Conservation (phyloP, 2,797 vertebrate genomes). For the Karalla daura region DNA sequence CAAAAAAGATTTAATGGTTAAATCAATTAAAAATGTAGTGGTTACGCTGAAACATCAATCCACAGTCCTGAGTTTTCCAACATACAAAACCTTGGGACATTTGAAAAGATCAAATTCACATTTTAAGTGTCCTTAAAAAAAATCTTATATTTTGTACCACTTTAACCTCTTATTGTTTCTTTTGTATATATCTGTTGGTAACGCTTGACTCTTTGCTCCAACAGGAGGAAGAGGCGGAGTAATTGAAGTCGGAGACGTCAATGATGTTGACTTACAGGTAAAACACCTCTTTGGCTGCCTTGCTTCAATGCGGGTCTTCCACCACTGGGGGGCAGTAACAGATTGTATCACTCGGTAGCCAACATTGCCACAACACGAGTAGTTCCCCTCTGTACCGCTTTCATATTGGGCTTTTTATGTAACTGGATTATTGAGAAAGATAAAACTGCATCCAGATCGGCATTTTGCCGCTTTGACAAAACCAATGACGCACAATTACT, state of each 20-base stretch:
- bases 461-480: slow-evolving; percentile 37
- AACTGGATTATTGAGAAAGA: slow-evolving; percentile 55
- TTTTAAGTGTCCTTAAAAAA: background rate
- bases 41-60: background rate
- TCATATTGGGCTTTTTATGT: slow-evolving; percentile 33
- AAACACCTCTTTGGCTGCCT: background rate
- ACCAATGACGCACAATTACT: slow-evolving; percentile 25
- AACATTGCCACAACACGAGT: background rate
- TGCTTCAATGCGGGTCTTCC: background rate
- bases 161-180: background rate
- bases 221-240: slow-evolving; percentile 82
- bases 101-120: background rate
- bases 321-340: slow-evolving; percentile 75
- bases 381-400: background rate
- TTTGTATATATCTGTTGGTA: slow-evolving; percentile 7
- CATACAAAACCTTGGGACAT: background rate
- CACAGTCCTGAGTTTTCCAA: background rate
- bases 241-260: slow-evolving; percentile 42
- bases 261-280: slow-evolving; percentile 70
- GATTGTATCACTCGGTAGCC: slow-evolving; percentile 14
- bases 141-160: background rate
- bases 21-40: no score
- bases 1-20: no score
- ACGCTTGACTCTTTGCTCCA: slow-evolving; percentile 30
- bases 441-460: slow-evolving; percentile 22